Base-by-base conservation (phyloP, 2,888 invertebrate species). In the Tetragonula carbonaria region DNA sequence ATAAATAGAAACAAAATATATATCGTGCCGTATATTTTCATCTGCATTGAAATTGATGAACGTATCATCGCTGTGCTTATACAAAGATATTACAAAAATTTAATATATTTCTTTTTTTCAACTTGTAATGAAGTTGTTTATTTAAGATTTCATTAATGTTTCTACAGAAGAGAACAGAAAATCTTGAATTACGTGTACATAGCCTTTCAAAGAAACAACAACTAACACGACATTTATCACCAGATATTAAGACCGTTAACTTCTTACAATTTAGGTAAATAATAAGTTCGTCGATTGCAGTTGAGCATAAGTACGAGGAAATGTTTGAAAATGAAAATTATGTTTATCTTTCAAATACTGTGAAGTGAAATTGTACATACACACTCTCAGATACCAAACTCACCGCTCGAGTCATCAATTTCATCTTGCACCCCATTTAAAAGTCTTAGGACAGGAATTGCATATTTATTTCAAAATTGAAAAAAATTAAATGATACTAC, bases 261-360 rank as follows among this genome's bases (percentile, higher is more conserved):
- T 4, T 63, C 28, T 18, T 33, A 18, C 28, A 4, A 4, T 65
- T 65, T 13, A 21, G 11, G 11, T 13, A 21, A 33, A 65, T 65
- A 18, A 65, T 2, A 21, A 65, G 18, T 21, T 33, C 21, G 21
- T 33, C 4, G 21, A 59, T 59, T 23, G 23, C 14, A 23, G 2
- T 23, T 13, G 23, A 59, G 4, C 23, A 23, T 4, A 23, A 55
- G 21, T 45, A 45, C 8, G 45, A 45, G 45, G 45, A 45, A 57
- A 57, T n/a, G n/a, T n/a, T 57, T 57, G 57, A 57, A n/a, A 57
- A 57, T 57, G n/a, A 57, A 57, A 57, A 57, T 57, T 57, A 55
- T 6, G 57, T 57, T 57, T 21, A n/a, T 8, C 11, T 57, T 57
- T 57, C 57, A 21, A 28, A 57, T 21, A 13, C n/a, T n/a, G 57